A percentile compares a stretch with the other conserved stretches of the same genome.
Evolutionary conservation across 2,888 invertebrate genomes (phyloP).

Genomic region (Pantelozetes paolii): DNA sequence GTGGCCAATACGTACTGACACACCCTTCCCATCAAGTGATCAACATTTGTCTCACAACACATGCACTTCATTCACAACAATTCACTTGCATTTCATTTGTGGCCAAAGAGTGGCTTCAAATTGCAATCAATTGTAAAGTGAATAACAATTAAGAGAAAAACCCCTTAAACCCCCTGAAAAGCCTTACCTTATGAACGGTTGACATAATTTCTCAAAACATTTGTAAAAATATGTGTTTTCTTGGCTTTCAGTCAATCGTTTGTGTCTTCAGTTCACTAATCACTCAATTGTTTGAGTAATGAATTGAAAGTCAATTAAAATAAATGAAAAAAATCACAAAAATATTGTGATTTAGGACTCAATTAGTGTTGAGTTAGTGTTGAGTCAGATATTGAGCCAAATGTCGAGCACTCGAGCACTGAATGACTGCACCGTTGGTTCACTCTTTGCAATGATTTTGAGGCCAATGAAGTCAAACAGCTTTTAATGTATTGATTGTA

Average conservation of each 20-base stretch:
- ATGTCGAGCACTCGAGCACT: background rate
- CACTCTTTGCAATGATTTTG: background rate
- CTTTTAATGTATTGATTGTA: background rate
- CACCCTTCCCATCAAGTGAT: slow-evolving; percentile 5
- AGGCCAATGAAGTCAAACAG: slow-evolving; percentile 1
- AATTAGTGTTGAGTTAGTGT: too few species aligned
- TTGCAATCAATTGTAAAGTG: too few species aligned
- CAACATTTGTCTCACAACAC: background rate
- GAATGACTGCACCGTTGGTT: background rate
- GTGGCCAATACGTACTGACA: slow-evolving; percentile 21
- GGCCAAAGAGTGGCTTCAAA: too few species aligned
- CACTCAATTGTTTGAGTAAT: background rate
- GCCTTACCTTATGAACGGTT: slow-evolving; percentile 12
- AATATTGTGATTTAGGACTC: too few species aligned
- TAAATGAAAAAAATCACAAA: too few species aligned
- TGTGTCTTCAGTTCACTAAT: background rate
- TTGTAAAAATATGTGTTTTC: too few species aligned
- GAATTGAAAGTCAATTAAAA: too few species aligned
- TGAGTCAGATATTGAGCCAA: too few species aligned
- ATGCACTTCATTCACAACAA: slow-evolving; percentile 6
- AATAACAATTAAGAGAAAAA: too few species aligned
- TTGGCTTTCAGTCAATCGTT: too few species aligned
- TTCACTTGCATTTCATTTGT: too few species aligned
- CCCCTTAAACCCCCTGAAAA: too few species aligned
- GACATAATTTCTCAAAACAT: background rate